Evolutionary conservation across 2,113 vertebrate genomes (phyloP).

Genomic region (Myrmecobius fasciatus): DNA sequence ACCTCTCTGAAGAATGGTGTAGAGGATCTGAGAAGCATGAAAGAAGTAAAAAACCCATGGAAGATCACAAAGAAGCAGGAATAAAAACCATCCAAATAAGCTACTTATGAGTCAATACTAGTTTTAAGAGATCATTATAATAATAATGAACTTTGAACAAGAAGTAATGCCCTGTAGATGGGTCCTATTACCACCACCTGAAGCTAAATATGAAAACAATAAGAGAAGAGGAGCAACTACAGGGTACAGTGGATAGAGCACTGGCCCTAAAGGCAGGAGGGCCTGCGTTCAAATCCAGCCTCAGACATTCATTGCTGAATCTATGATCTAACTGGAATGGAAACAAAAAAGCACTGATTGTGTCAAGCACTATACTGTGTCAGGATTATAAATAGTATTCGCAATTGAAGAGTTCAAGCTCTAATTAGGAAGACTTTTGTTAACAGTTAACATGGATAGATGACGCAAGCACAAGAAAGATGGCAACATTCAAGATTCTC

Average conservation of each 20-base stretch:
- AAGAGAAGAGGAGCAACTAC: not conserved
- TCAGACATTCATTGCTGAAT: no score
- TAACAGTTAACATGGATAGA: not conserved
- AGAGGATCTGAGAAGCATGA: not conserved
- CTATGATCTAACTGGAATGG: not conserved
- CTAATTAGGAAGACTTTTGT: not conserved
- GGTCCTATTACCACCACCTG: not conserved
- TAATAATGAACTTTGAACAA: not conserved
- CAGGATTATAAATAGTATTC: not conserved
- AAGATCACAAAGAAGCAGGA: not conserved
- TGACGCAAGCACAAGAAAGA: not conserved
- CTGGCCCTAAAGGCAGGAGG: no score
- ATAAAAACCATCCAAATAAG: not conserved
- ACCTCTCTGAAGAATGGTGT: not conserved
- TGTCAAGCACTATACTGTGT: not conserved
- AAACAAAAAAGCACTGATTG: not conserved
- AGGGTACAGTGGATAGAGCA: no score
- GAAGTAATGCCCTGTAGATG: not conserved
- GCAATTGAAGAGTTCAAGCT: not conserved
- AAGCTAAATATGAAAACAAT: not conserved
- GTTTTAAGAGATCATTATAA: not conserved
- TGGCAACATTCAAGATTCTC: not conserved
- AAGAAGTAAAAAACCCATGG: not conserved
- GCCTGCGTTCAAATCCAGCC: no score
- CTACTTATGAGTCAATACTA: not conserved